Conservation (phyloP, 2,113 vertebrate species). For the Garra rufa region DNA sequence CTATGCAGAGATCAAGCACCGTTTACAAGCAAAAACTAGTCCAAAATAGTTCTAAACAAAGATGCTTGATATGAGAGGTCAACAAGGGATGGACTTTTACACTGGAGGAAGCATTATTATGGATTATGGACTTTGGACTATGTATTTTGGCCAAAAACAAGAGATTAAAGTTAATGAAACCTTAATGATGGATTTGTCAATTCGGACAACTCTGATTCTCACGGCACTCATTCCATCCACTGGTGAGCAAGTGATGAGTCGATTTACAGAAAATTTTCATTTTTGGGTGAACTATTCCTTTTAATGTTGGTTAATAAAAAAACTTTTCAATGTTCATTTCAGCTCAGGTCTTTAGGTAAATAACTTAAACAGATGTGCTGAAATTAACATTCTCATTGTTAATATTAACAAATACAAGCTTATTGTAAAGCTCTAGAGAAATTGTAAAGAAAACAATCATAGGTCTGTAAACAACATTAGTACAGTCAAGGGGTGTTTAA, state of each 20-base stretch:
- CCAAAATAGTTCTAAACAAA: no score
- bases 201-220: no score
- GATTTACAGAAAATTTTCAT: not conserved
- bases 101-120: no score
- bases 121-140: not conserved
- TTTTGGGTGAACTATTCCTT: not conserved
- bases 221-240: not conserved
- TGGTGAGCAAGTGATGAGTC: not conserved
- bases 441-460: not conserved
- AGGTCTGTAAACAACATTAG: not conserved
- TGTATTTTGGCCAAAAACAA: not conserved
- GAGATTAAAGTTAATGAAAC: not conserved
- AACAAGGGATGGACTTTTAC: no score
- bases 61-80: no score
- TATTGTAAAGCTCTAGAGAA: not conserved
- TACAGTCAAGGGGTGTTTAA: not conserved
- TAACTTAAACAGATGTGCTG: not conserved
- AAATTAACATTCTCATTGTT: not conserved
- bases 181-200: not conserved
- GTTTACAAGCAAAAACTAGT: no score
- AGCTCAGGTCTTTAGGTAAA: no score
- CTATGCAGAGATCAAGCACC: no score
- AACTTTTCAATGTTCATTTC: not conserved
- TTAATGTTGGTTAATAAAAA: not conserved
- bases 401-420: not conserved